phyloP scores from a whole-genome alignment of 2,113 vertebrate species.

The Cochlearius cochlearius region DNA sequence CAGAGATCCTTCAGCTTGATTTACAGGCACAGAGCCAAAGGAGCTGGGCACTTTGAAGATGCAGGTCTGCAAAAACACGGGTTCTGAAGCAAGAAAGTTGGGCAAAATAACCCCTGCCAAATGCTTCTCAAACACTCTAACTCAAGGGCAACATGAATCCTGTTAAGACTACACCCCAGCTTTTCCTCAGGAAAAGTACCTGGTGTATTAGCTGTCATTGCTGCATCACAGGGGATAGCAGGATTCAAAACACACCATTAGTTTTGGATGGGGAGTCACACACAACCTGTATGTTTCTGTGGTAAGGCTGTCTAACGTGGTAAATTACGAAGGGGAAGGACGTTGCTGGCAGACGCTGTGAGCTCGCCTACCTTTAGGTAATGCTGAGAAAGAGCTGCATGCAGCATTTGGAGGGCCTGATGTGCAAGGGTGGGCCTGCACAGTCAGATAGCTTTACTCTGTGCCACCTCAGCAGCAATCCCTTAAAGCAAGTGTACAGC shows the following conservation, averaged over 20 bases:
- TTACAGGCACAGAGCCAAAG: neutral
- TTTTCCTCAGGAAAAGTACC: neutral
- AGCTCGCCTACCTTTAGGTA: neutral
- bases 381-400: neutral
- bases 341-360: neutral
- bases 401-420: neutral
- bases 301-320: neutral
- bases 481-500: neutral
- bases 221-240: neutral
- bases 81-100: neutral
- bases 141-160: neutral
- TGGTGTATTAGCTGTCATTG: neutral
- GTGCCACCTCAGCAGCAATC: neutral
- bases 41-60: neutral
- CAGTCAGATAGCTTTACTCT: neutral
- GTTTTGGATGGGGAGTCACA: neutral
- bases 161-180: neutral
- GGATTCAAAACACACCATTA: neutral
- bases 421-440: neutral
- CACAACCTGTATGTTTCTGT: neutral
- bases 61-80: neutral
- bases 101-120: neutral
- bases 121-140: neutral
- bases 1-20: neutral
- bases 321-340: neutral